Conservation (phyloP, 2,888 invertebrate species). For the Cantharis rustica region DNA sequence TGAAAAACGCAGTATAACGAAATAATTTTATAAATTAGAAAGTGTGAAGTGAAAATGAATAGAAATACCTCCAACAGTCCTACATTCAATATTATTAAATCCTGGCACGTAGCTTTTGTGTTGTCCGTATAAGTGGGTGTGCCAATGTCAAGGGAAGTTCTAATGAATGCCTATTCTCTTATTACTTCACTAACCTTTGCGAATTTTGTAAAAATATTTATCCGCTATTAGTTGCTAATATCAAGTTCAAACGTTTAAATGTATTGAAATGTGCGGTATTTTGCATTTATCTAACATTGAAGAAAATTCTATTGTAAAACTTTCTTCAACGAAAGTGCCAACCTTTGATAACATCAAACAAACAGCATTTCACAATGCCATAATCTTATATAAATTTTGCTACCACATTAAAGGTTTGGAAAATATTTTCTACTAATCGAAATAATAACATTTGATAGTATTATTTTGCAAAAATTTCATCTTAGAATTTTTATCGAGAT, state of each 20-base stretch:
- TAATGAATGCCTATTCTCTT: slow-evolving; percentile 26
- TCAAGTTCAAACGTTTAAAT: background rate
- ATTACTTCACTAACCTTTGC: slow-evolving; percentile 13
- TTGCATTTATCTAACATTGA: background rate
- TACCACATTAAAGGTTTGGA: background rate
- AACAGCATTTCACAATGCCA: background rate
- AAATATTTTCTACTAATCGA: background rate
- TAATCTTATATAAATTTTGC: background rate
- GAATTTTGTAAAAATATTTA: background rate
- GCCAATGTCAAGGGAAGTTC: slow-evolving; percentile 38
- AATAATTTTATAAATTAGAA: background rate
- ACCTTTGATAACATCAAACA: background rate
- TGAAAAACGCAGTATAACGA: background rate
- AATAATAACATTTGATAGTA: background rate
- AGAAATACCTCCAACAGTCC: slow-evolving; percentile 16
- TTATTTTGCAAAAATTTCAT: too few species aligned
- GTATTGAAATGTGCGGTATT: background rate
- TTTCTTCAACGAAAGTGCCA: background rate
- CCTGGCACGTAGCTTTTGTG: slow-evolving; percentile 29
- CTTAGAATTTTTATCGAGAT: too few species aligned
- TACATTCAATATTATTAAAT: slow-evolving; percentile 24
- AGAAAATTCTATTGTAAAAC: background rate
- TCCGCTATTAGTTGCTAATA: background rate
- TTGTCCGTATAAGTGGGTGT: slow-evolving; percentile 26
- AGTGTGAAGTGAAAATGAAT: background rate